A percentile compares a stretch with the other conserved stretches of the same genome.
Evolutionary conservation across 2,113 vertebrate species (phyloP).

Genomic region (Prionailurus viverrinus): DNA sequence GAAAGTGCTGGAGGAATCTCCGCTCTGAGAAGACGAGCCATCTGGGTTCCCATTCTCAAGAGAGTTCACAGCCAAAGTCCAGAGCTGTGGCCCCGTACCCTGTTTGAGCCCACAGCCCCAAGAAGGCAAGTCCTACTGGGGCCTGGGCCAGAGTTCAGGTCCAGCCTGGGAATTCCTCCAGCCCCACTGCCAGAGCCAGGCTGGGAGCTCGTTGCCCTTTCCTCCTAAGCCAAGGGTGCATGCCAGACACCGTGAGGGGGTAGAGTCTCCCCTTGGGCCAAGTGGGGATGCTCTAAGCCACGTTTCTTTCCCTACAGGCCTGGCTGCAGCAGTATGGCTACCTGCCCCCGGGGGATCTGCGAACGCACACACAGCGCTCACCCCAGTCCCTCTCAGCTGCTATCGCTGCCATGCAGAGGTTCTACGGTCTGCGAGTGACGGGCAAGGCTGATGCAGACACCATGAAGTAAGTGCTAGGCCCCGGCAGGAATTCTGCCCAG

Average conservation of each 20-base stretch:
- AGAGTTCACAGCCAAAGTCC: background rate
- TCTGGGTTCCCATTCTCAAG: background rate
- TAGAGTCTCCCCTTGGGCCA: background rate
- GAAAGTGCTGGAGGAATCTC: background rate
- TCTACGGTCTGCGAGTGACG: conserved; percentile 93
- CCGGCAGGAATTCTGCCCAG: background rate
- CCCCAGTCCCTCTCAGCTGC: conserved; percentile 91
- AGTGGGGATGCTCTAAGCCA: conserved; percentile 46
- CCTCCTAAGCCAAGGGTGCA: background rate
- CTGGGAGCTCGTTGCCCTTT: background rate
- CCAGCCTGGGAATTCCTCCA: conserved; percentile 58
- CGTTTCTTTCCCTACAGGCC: conserved; percentile 83
- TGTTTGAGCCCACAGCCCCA: background rate
- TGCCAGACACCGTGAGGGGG: background rate
- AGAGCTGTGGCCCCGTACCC: background rate
- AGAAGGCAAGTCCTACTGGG: conserved; percentile 42
- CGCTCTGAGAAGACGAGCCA: conserved; percentile 34
- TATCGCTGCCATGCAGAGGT: conserved; percentile 93
- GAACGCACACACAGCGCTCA: conserved; percentile 93
- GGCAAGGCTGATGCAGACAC: conserved; percentile 91
- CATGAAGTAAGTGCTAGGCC: conserved; percentile 88
- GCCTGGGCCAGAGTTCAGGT: conserved; percentile 38
- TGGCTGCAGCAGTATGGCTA: conserved; percentile 97
- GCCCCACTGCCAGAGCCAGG: background rate
- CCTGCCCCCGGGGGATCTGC: conserved; percentile 93